Percentiles rank a stretch among this genome's conserved stretches.
Conservation (phyloP, 2,888 invertebrate species). For the Drosophila dives region DNA sequence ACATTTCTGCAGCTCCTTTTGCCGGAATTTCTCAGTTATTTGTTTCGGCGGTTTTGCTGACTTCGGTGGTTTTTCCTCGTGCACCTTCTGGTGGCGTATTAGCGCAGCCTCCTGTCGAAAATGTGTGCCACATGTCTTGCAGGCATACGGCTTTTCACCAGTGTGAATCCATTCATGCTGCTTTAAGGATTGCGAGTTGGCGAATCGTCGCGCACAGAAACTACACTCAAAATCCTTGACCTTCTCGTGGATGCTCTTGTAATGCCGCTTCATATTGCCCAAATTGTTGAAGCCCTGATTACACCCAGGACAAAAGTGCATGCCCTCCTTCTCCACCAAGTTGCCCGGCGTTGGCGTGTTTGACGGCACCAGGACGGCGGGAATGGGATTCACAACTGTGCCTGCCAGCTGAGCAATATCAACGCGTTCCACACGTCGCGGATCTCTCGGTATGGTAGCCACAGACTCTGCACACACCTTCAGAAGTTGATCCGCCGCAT, state of each 20-base stretch:
- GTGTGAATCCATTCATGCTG: conserved; percentile 84
- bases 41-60: conserved; percentile 45
- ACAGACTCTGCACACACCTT: conserved; percentile 82
- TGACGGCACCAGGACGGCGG: conserved; percentile 69
- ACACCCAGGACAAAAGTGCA: conserved; percentile 81
- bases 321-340: conserved; percentile 81
- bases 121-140: conserved; percentile 76
- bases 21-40: conserved; percentile 62
- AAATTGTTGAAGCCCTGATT: conserved; percentile 81
- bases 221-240: conserved; percentile 83
- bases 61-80: conserved; percentile 66
- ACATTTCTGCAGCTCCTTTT: conserved; percentile 74
- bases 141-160: conserved; percentile 83
- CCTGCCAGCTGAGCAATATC: conserved; percentile 80
- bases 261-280: conserved; percentile 83
- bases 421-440: conserved; percentile 80
- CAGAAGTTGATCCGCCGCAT: conserved; percentile 74
- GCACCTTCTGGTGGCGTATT: conserved; percentile 83
- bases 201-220: conserved; percentile 82
- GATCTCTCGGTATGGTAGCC: conserved; percentile 80
- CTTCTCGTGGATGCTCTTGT: conserved; percentile 83
- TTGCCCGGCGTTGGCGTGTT: conserved; percentile 61
- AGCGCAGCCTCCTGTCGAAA: conserved; percentile 83
- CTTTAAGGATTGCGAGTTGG: conserved; percentile 83
- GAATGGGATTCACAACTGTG: conserved; percentile 80